phyloP scores from a whole-genome alignment of 2,113 vertebrate species.

The Paraplagusia blochii region DNA sequence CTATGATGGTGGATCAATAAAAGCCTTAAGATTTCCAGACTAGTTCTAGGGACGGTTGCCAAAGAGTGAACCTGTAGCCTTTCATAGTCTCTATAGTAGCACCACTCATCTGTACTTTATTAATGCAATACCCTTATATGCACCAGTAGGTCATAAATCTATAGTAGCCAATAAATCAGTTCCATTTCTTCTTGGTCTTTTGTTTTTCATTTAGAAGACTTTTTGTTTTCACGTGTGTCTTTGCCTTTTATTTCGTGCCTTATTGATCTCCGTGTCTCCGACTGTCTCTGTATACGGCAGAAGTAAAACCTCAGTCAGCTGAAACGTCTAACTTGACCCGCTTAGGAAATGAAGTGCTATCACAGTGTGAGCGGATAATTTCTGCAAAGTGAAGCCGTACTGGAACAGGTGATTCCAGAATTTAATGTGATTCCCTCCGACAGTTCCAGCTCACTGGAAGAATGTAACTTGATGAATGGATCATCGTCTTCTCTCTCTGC shows the following conservation, averaged over 20 bases:
- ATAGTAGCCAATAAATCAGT: conserved; percentile 4
- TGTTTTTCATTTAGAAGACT: background rate
- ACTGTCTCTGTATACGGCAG: conserved; percentile 9
- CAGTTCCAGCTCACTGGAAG: conserved; percentile 61
- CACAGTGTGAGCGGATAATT: conserved; percentile 31
- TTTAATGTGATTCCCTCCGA: conserved; percentile 40
- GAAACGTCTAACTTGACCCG: conserved; percentile 31
- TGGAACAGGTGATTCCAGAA: conserved; percentile 69
- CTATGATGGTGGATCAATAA: conserved; percentile 3
- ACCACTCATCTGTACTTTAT: conserved; percentile 30
- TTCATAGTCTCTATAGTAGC: conserved; percentile 8
- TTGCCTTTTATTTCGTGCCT: background rate
- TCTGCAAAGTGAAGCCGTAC: conserved; percentile 52
- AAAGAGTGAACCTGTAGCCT: conserved; percentile 17
- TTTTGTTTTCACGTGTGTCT: background rate
- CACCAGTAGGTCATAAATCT: conserved; percentile 23
- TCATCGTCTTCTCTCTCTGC: conserved; percentile 51
- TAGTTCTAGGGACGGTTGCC: conserved; percentile 8
- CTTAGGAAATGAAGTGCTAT: conserved; percentile 56
- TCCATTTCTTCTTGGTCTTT: conserved; percentile 14
- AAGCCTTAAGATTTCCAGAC: conserved; percentile 4
- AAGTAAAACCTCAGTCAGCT: conserved; percentile 1
- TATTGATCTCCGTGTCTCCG: background rate
- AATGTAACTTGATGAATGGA: conserved; percentile 61
- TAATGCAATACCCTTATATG: conserved; percentile 30